phyloP scores from a whole-genome alignment of 2,113 vertebrate genomes.

The Gymnobelideus leadbeateri region DNA sequence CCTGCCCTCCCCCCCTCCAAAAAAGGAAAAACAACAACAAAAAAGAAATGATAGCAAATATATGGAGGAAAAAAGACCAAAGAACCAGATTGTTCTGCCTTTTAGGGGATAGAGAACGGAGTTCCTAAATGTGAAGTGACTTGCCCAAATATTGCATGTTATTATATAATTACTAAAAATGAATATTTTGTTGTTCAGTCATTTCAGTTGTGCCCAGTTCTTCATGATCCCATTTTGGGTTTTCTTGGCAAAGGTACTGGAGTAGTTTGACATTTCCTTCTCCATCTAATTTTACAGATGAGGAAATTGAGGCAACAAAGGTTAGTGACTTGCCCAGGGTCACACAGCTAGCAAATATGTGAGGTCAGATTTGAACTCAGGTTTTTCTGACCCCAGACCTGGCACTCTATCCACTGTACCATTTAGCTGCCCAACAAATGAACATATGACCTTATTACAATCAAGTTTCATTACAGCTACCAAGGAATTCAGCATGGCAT shows the following conservation, averaged over 20 bases:
- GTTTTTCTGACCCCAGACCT: too few species aligned
- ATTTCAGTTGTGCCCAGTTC: not conserved
- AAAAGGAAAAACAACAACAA: too few species aligned
- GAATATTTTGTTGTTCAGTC: not conserved
- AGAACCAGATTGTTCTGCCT: not conserved
- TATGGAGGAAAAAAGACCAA: not conserved
- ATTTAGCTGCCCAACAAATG: not conserved
- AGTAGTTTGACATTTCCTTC: not conserved
- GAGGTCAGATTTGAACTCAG: not conserved
- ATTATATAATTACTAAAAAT: not conserved
- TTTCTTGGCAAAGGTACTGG: not conserved
- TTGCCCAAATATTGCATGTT: not conserved
- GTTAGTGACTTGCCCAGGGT: not conserved
- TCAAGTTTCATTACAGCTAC: not conserved
- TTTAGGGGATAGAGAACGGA: not conserved
- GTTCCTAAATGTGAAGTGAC: not conserved
- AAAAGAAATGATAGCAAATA: not conserved
- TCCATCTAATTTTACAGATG: not conserved
- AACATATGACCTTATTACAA: not conserved
- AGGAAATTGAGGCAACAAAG: not conserved
- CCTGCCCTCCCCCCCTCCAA: too few species aligned
- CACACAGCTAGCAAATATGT: not conserved
- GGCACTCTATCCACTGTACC: not conserved
- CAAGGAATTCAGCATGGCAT: not conserved
- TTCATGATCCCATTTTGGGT: not conserved